Conservation (phyloP, 2,113 vertebrate species). For the Anoplopoma fimbria region DNA sequence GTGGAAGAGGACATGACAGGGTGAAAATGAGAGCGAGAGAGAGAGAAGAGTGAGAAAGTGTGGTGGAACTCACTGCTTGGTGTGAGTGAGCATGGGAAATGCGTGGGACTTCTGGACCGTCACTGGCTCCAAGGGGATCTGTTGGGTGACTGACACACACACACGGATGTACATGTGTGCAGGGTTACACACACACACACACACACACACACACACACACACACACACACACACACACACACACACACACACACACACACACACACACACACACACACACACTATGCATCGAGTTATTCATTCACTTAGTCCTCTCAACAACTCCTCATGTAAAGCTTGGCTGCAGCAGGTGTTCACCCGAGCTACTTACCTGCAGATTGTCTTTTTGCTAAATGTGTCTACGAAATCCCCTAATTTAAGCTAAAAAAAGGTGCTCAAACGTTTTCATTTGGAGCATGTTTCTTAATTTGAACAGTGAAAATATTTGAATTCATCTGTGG, state of each 20-base stretch:
- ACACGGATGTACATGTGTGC: conserved; percentile 15
- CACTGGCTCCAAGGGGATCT: conserved; percentile 67
- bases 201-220: conserved; percentile 18
- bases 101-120: conserved; percentile 81
- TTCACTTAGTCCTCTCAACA: neutral
- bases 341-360: neutral
- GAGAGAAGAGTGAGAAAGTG: conserved; percentile 54
- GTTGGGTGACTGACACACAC: conserved; percentile 60
- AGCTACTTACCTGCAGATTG: neutral
- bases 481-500: conserved; percentile 4
- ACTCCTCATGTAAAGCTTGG: neutral
- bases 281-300: conserved; percentile 6
- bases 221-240: neutral
- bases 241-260: conserved; percentile 26
- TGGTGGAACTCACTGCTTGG: conserved; percentile 79
- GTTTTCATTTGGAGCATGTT: neutral
- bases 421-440: neutral
- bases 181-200: neutral
- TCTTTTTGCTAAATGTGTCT: neutral
- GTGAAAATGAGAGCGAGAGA: conserved; percentile 24
- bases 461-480: neutral
- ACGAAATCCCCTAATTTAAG: neutral
- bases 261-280: conserved; percentile 18
- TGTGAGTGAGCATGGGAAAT: conserved; percentile 86
- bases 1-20: neutral